Evolutionary conservation across 2,113 vertebrate species (phyloP), one percentile per base, ranked within the genome.

Genomic region (Hiodon alosoides): DNA sequence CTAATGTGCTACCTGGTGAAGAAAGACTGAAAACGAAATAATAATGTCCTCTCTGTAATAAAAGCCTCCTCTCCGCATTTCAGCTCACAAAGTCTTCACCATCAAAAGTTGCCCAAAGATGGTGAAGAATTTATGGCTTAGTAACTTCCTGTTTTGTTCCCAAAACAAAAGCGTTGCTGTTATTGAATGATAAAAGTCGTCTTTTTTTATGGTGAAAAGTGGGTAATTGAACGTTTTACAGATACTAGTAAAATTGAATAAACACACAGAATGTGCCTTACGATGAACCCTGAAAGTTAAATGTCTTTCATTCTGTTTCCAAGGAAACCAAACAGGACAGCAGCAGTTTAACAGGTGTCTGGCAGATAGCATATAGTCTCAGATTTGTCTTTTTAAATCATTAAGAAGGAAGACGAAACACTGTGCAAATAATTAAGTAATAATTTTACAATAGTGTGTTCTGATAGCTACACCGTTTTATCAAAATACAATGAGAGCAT

Each of bases 141-240:
- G 53, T 55, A 53, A 53, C 8, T 74, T 67, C 72, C 72, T 74
- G 72, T 57, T 67, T 7, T 54, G 16, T 31, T 46, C 17, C 64
- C 31, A 51, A 6, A 31, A 66, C 72, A 67, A 74, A 74, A 67
- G 61, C 61, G 47, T 46, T n/a, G 52, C 52, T 66, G 62, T 58
- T 48, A 66, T 14, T 3, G 54, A 52, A 66, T 64, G 7, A 66
- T 74, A 46, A 57, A 64, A 48, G 53, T 14, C 8, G 6, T 54
- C 31, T 9, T 31, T 1, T 2, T 31, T 31, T 31, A 31, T 2
- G 31, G 31, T 2, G 8, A 11, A 51, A 14, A 9, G 54, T 60
- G 48, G 47, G 11, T 8, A 65, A 53, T 10, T 50, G 9, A 1
- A 4, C n/a, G 69, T 57, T 31, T 14, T 16, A 52, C 50, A 48